Conservation (phyloP, 2,113 vertebrate genomes). For the Pampusana beccarii region DNA sequence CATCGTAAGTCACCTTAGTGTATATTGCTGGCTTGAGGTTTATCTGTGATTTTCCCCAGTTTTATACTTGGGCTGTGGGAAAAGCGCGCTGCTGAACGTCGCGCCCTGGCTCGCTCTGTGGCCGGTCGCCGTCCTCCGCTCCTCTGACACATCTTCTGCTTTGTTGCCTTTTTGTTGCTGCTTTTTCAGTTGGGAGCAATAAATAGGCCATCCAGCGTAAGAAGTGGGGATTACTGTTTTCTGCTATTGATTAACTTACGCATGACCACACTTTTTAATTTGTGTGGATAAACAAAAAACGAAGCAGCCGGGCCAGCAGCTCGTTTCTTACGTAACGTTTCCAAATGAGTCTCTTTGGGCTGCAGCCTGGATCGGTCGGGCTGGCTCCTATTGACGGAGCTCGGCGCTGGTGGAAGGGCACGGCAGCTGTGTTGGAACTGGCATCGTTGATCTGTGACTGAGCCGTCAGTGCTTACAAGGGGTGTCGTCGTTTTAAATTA, state of each 20-base stretch:
- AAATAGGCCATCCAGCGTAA: conserved; percentile 21
- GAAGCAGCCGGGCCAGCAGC: neutral
- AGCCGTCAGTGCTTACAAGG: neutral
- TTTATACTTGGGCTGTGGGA: neutral
- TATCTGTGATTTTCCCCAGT: neutral
- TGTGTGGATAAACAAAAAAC: conserved; percentile 35
- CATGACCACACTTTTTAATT: conserved; percentile 56
- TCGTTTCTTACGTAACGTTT: conserved; percentile 45
- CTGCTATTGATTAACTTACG: conserved; percentile 46
- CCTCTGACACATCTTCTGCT: neutral
- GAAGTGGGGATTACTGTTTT: conserved; percentile 12
- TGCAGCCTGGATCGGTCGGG: neutral
- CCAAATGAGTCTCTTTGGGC: conserved; percentile 26
- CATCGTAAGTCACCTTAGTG: neutral
- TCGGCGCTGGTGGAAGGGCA: neutral
- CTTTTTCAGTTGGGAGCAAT: conserved; percentile 3
- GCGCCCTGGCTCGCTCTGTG: neutral
- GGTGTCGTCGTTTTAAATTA: neutral
- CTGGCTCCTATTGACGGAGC: conserved; percentile 23
- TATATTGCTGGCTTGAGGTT: neutral
- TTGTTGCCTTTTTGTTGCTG: conserved; percentile 7
- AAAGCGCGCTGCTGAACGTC: accelerated
- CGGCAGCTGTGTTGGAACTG: neutral
- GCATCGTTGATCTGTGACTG: neutral
- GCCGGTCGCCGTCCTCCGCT: neutral